These are phyloP conservation scores for Acyrthosiphon pisum DNA, from an alignment of 1,140 invertebrate genomes.

Conservation along the genomic window DNA sequence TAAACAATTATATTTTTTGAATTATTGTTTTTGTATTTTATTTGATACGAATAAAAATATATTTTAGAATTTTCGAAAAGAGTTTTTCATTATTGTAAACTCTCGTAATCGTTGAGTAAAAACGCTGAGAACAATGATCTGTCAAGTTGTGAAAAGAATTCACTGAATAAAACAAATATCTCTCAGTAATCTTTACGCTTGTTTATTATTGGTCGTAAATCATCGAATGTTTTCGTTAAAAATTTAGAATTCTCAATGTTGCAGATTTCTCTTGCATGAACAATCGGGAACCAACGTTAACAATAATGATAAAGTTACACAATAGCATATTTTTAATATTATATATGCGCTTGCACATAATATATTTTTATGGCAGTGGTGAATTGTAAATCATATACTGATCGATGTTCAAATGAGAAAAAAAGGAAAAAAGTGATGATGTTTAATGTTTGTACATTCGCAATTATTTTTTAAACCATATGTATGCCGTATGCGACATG, in stretches of 20 bases:
- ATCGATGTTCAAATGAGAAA: too few species aligned
- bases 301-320: neutral
- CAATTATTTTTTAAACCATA: neutral
- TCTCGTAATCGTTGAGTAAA: neutral
- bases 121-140: neutral
- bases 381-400: too few species aligned
- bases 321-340: neutral
- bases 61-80: neutral
- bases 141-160: constrained; percentile 9
- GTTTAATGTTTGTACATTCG: neutral
- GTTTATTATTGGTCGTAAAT: constrained; percentile 32
- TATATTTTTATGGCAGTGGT: too few species aligned
- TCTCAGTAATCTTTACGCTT: neutral
- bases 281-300: neutral
- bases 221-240: constrained; percentile 11
- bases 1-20: neutral
- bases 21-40: neutral
- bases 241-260: neutral
- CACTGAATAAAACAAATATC: constrained; percentile 4
- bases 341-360: too few species aligned
- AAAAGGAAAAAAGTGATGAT: neutral
- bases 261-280: neutral
- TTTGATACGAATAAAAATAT: neutral
- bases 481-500: neutral
- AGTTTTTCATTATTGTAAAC: neutral